phyloP scores from a whole-genome alignment of 2,797 vertebrate species.

The Microctenopoma steveboyesi region DNA sequence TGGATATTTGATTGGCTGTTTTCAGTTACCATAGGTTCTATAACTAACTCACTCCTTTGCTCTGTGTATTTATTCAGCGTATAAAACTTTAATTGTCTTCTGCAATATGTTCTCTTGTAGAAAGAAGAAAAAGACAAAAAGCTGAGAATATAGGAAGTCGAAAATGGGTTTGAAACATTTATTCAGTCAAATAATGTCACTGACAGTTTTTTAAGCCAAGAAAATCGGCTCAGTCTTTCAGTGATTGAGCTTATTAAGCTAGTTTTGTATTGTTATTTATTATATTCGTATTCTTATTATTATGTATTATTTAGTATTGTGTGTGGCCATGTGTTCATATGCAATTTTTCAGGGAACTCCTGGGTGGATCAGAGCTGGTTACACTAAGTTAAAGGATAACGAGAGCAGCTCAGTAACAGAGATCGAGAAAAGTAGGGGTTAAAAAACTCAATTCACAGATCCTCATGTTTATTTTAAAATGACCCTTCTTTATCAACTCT shows the following conservation, averaged over 20 bases:
- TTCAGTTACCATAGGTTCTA: background rate
- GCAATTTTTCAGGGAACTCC: slow-evolving; percentile 66
- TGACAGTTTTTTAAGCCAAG: background rate
- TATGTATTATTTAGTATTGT: slow-evolving; percentile 6
- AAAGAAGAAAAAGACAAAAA: slow-evolving; percentile 91
- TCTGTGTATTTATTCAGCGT: background rate
- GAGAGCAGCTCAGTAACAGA: slow-evolving; percentile 72
- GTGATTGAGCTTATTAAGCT: background rate
- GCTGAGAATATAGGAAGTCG: slow-evolving; percentile 87
- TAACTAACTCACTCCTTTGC: background rate
- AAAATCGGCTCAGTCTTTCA: background rate
- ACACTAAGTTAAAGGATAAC: slow-evolving; percentile 85
- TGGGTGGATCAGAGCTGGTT: slow-evolving; percentile 80
- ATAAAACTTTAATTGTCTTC: background rate
- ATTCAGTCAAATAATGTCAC: background rate
- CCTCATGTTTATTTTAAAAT: background rate
- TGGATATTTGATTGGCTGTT: background rate
- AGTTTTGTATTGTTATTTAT: no score
- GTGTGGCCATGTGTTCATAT: slow-evolving; percentile 15
- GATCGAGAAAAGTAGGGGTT: slow-evolving; percentile 69
- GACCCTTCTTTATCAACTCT: background rate
- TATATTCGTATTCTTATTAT: no score
- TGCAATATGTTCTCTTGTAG: slow-evolving; percentile 74
- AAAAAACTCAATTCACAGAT: slow-evolving; percentile 6
- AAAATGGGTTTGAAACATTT: slow-evolving; percentile 81